These are phyloP conservation scores for Papilio xuthus DNA, from an alignment of 1,140 invertebrate species.

Conservation along the genomic window DNA sequence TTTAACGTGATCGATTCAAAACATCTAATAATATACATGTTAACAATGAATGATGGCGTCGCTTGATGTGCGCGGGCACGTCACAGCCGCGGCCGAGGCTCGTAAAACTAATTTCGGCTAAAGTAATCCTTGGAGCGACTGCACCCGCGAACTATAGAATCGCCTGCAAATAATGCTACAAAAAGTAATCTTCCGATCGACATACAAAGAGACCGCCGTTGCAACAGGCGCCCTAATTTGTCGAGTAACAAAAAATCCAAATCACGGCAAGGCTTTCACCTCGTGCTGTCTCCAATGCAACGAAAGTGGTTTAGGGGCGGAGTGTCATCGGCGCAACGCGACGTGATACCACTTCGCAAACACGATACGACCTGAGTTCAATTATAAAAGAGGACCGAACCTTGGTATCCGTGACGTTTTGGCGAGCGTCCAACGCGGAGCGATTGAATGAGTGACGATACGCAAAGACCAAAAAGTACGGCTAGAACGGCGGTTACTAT, in stretches of 20 bases:
- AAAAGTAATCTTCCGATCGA: background rate
- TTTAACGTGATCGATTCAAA: constrained; percentile 67
- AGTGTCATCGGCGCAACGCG: constrained; percentile 17
- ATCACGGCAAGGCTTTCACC: constrained; percentile 28
- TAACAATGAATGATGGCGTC: constrained; percentile 68
- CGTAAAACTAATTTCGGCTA: constrained; percentile 75
- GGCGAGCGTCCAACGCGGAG: constrained; percentile 67
- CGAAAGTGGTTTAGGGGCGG: constrained; percentile 3
- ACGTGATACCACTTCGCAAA: constrained; percentile 48
- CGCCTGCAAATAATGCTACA: constrained; percentile 8
- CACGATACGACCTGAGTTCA: constrained; percentile 49
- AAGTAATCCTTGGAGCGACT: constrained; percentile 59
- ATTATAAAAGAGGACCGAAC: constrained; percentile 59
- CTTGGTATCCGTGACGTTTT: constrained; percentile 64
- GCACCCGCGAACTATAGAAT: constrained; percentile 49
- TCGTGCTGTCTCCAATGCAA: background rate
- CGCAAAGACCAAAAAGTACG: constrained; percentile 64
- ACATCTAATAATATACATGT: constrained; percentile 77
- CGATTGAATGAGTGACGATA: constrained; percentile 78
- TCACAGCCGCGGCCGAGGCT: constrained; percentile 65
- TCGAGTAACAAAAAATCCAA: constrained; percentile 18
- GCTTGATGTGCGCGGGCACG: constrained; percentile 69
- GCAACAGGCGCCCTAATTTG: constrained; percentile 23
- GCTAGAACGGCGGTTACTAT: constrained; percentile 73
- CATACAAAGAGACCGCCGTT: constrained; percentile 8